Conservation (phyloP, 2,113 vertebrate species). For the Dissostichus mawsoni region DNA sequence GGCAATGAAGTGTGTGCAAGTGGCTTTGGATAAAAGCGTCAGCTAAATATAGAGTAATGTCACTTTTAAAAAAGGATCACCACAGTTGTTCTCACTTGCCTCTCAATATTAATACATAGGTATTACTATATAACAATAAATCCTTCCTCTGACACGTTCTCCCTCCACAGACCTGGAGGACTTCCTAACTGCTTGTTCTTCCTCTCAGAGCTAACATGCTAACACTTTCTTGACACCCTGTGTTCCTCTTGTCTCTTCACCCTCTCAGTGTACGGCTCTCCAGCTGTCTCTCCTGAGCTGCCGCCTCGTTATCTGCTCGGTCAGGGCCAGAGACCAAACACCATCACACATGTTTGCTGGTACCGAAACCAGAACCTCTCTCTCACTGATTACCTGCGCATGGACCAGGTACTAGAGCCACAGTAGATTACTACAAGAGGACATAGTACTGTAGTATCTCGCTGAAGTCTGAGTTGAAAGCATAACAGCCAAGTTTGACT, state of each 20-base stretch:
- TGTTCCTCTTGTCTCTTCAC: constrained; percentile 34
- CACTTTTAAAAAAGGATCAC: too few relatives aligned
- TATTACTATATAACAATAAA: constrained; percentile 2
- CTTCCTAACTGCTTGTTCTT: constrained; percentile 20
- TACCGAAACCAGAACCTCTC: constrained; percentile 95
- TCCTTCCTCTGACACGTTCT: constrained; percentile 31
- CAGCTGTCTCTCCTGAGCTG: constrained; percentile 90
- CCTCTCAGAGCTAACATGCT: constrained; percentile 58
- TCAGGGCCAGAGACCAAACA: constrained; percentile 93
- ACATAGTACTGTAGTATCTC: background rate
- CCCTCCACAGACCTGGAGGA: constrained; percentile 56
- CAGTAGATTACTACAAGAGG: background rate
- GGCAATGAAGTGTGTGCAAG: too few relatives aligned
- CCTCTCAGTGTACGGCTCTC: constrained; percentile 88
- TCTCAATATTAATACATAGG: constrained; percentile 18
- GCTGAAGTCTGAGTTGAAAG: background rate
- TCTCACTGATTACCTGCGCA: constrained; percentile 92
- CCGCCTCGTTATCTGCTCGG: constrained; percentile 92
- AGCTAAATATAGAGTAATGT: too few relatives aligned
- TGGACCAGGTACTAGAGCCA: constrained; percentile 91
- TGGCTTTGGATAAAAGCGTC: too few relatives aligned
- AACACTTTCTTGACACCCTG: constrained; percentile 55
- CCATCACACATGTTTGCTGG: constrained; percentile 96
- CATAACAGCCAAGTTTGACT: too few relatives aligned
- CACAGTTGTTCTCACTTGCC: too few relatives aligned